Base-by-base conservation (phyloP, 2,113 vertebrate genomes). In the Polyodon spathula region DNA sequence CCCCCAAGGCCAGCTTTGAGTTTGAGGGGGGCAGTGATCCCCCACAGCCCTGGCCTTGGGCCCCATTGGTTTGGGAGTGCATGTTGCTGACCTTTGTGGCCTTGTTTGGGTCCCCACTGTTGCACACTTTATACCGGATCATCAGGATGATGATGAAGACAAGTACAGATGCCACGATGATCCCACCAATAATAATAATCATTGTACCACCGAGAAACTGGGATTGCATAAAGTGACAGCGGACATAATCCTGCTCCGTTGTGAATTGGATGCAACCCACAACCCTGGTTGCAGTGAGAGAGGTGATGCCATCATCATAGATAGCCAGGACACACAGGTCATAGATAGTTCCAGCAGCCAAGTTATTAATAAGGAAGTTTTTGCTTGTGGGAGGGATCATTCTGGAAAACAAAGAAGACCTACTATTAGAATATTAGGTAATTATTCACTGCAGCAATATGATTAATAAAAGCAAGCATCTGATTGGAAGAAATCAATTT, bases 71-170 rank as follows among this genome's bases (percentile, higher is more conserved):
- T 84, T 97, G 94, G 0, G 94, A 97, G 84, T 97, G 94, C 56
- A 96, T 89, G 4, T 93, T 94, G 81, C 88, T 93, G 60, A 93
- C 90, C 82, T 92, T 76, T 54, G 92, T 81, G 6, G 83, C 91
- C 78, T 99, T 98, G 59, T 90, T 91, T 17, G 82, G 77, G 37
- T 92, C 89, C 0, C 92, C 88, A 40, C 75, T 87, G 80, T 95
- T 97, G 37, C 96, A 99, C 74, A 99, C 95, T 78, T 95, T 98
- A 83, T 99, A 99, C 40, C 97, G 92, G 73, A 99, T 99, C 97
- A 99, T 98, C 61, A 99, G 88, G 78, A 99, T 99, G 73, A 98
- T 95, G 84, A 99, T 99, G 84, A 99, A 99, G 69, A 99, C 88
- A 1, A 99, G 89, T 70, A 99, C 94, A 0, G 97, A 99, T 1